These are phyloP conservation scores for Onychostoma macrolepis DNA, from an alignment of 2,113 vertebrate species.

Conservation along the genomic window DNA sequence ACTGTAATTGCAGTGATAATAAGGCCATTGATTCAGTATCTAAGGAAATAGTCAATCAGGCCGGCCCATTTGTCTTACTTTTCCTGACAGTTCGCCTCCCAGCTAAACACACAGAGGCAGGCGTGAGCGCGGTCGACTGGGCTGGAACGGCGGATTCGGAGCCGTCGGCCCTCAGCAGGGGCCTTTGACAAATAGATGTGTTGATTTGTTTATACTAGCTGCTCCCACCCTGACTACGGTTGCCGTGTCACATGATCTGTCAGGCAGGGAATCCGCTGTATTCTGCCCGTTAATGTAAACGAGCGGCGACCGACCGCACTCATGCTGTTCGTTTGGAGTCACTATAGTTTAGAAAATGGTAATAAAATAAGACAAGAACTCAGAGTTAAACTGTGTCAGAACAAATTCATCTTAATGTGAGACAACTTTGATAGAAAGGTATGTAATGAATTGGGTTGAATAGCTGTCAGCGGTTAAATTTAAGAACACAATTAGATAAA, in stretches of 20 bases:
- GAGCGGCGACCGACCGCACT: neutral
- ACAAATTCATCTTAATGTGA: no score
- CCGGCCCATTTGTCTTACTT: slow-evolving; percentile 91
- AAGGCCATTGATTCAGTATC: slow-evolving; percentile 90
- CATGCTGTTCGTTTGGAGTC: neutral
- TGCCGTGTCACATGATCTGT: slow-evolving; percentile 46
- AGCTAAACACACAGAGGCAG: slow-evolving; percentile 82
- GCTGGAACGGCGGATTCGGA: slow-evolving; percentile 71
- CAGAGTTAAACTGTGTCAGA: no score
- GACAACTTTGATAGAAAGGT: no score
- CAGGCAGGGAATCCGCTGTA: slow-evolving; percentile 20
- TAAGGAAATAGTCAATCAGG: slow-evolving; percentile 90
- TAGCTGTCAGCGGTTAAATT: no score
- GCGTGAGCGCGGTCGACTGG: slow-evolving; percentile 79
- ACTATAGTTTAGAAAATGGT: no score
- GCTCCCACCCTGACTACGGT: slow-evolving; percentile 60
- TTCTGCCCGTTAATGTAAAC: slow-evolving; percentile 27
- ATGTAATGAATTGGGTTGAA: no score
- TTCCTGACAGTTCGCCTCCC: slow-evolving; percentile 84
- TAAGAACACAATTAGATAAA: no score
- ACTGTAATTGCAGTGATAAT: slow-evolving; percentile 92
- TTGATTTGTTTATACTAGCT: slow-evolving; percentile 76
- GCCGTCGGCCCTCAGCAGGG: slow-evolving; percentile 70
- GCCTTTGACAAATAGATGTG: slow-evolving; percentile 77
- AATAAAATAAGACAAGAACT: no score